Evolutionary conservation across 2,888 invertebrate genomes (phyloP).

Genomic region (Calliphora vomitoria): DNA sequence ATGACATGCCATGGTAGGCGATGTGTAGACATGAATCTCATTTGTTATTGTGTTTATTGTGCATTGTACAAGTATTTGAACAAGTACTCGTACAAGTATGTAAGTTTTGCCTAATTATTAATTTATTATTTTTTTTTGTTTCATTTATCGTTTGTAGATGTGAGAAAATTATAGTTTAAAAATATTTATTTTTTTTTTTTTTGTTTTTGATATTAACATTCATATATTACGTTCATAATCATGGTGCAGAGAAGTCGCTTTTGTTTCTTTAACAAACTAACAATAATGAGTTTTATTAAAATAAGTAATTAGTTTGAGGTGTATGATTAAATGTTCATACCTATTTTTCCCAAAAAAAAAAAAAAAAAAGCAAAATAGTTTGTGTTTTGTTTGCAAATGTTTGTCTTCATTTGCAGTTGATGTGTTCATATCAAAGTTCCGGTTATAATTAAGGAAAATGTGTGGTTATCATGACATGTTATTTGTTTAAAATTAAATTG

Average conservation of each 20-base stretch:
- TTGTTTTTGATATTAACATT: slow-evolving; percentile 3
- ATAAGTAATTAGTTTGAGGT: slow-evolving; percentile 38
- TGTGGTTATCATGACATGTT: slow-evolving; percentile 23
- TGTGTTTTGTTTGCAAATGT: neutral
- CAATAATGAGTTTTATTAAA: slow-evolving; percentile 38
- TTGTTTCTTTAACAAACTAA: slow-evolving; percentile 11
- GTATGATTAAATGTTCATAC: slow-evolving; percentile 37
- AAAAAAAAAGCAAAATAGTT: neutral
- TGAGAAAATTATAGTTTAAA: slow-evolving; percentile 67
- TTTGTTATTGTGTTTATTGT: slow-evolving; percentile 34
- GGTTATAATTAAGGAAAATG: slow-evolving; percentile 49
- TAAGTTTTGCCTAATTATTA: slow-evolving; percentile 60
- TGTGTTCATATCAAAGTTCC: slow-evolving; percentile 58
- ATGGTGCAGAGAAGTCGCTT: slow-evolving; percentile 18
- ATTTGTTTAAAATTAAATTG: neutral
- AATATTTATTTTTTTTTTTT: slow-evolving; percentile 12
- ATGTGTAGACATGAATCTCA: slow-evolving; percentile 35
- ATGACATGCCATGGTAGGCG: slow-evolving; percentile 20
- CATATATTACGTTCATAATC: slow-evolving; percentile 48
- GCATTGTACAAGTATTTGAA: neutral
- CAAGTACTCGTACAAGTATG: neutral
- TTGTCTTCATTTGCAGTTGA: slow-evolving; percentile 17
- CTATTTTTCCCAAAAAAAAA: neutral
- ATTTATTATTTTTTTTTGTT: slow-evolving; percentile 44
- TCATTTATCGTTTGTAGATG: slow-evolving; percentile 34